These are phyloP conservation scores for Dicerorhinus sumatrensis DNA, from an alignment of 2,113 vertebrate species.

Conservation along the genomic window DNA sequence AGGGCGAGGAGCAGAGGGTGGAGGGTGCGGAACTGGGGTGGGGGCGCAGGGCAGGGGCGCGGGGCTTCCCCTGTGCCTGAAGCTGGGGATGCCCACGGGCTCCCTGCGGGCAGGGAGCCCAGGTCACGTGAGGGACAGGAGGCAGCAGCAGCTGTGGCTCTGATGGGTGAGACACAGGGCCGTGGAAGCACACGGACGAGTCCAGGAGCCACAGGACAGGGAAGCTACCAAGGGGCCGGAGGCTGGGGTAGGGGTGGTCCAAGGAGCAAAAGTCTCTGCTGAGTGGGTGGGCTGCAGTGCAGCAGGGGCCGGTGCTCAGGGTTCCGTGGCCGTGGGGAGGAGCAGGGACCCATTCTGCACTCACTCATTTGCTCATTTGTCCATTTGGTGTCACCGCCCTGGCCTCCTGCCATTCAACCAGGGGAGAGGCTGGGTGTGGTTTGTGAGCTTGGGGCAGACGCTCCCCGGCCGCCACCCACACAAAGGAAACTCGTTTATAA, in stretches of 20 bases:
- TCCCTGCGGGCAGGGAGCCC: neutral
- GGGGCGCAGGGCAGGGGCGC: rapidly evolving
- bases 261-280: neutral
- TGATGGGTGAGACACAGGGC: neutral
- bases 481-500: neutral
- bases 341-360: neutral
- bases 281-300: neutral
- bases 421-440: neutral
- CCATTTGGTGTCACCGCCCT: neutral
- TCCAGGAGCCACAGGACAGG: neutral
- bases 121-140: neutral
- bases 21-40: too few relatives aligned
- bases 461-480: neutral
- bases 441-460: neutral
- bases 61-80: neutral
- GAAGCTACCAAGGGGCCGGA: neutral
- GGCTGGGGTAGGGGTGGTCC: neutral
- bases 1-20: neutral
- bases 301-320: neutral
- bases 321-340: neutral
- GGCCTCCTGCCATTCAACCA: neutral
- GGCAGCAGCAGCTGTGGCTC: neutral
- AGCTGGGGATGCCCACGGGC: rapidly evolving
- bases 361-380: too few relatives aligned
- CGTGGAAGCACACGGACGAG: rapidly evolving